Evolutionary conservation across 1,140 invertebrate genomes (phyloP), one percentile per base, ranked within the genome.

Genomic region (Manduca sexta): DNA sequence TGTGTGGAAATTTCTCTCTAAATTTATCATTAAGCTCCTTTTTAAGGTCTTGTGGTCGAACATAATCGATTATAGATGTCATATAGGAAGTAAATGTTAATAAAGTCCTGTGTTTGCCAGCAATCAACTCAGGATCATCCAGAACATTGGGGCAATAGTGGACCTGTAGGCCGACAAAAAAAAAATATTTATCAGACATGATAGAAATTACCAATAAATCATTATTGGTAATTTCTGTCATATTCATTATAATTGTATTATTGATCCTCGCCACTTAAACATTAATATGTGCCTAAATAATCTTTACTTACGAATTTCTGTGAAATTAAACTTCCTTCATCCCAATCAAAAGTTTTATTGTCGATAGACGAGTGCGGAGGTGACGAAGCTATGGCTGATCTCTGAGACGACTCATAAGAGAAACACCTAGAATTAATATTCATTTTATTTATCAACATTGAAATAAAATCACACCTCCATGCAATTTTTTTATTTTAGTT

Each of bases 21-120:
- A 99, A 99, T 85, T 98, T 98, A 70, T 98, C 97, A 86, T 99
- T 99, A 0, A 99, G 87, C 87, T 99, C 97, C 82, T 97, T 98
- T 75, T 99, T 99, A 45, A 99, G 85, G 84, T 98, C 97, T n/a
- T 95, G 94, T 16, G 97, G 96, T 66, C 95, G 93, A 1, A 98
- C 96, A 79, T 99, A 98, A 83, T 98, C 96, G 63, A 98, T 98
- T 13, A 98, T 94, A 1, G 97, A 98, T 8, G 95, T 96, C 91
- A 98, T 95, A 67, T 98, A 98, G 0, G 96, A 97, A 1, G 95
- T 93, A 74, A 99, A 98, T 2, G 95, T 97, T n/a, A 98, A 86
- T 10, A 98, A 81, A 7, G 96, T 98, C 49, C 96, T 89, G 85
- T 98, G 97, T 83, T 97, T 98, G 15, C 97, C 97, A 34, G 96